Evolutionary conservation across 2,797 vertebrate genomes (phyloP).

Genomic region (Microhierax caerulescens): DNA sequence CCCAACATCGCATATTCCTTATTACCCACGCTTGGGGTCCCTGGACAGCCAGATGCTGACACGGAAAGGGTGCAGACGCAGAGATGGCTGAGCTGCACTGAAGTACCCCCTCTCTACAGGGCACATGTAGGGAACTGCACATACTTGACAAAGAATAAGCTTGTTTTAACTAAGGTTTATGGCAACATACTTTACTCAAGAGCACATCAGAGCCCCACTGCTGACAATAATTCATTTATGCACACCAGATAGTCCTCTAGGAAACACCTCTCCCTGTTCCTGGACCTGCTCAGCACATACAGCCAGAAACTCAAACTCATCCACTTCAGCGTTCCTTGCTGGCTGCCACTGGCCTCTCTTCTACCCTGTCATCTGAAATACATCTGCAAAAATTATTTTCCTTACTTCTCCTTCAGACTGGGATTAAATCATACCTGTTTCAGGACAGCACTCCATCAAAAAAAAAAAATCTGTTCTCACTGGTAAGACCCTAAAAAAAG

Average conservation of each 20-base stretch:
- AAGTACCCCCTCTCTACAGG: rapidly evolving
- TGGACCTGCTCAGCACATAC: not conserved
- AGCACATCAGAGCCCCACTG: not conserved
- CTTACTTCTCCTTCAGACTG: not conserved
- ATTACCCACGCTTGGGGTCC: rapidly evolving
- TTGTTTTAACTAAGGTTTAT: not conserved
- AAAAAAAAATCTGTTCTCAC: not conserved
- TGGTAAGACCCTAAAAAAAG: not conserved
- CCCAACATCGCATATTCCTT: rapidly evolving
- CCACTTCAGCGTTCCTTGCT: not conserved
- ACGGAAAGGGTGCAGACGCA: not conserved
- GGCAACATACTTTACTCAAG: not conserved
- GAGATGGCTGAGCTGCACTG: not conserved
- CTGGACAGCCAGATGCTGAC: rapidly evolving
- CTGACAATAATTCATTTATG: not conserved
- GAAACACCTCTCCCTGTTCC: not conserved
- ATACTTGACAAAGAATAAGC: not conserved
- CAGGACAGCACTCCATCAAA: not conserved
- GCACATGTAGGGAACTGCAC: rapidly evolving
- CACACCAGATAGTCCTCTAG: not conserved
- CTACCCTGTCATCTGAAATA: not conserved
- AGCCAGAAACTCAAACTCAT: not conserved
- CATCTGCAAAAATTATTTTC: not conserved
- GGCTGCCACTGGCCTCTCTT: not conserved
- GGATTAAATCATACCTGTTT: not conserved